Evolutionary conservation across 2,113 vertebrate genomes (phyloP), one percentile per base, ranked within the genome.

Genomic region (Anser brachyrhynchus): DNA sequence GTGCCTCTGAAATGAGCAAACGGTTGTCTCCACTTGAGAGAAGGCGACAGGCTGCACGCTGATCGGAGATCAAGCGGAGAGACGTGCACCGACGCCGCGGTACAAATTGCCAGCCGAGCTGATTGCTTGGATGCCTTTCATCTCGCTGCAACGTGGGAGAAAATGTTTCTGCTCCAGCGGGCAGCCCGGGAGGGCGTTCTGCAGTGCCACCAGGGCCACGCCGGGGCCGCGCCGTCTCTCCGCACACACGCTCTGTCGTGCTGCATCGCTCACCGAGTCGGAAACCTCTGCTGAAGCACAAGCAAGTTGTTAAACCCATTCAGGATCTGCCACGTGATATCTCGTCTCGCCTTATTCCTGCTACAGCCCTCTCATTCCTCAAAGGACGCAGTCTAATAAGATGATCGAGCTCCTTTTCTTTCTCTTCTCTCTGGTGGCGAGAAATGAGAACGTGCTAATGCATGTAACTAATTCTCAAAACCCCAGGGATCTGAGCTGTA

Each of bases 381-480:
- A 87, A 58, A 76, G 81, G 92, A 93, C 43, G 22, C 37, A 35
- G 10, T 69, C 66, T 79, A 93, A 73, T 89, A 58, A 86, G 61
- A 84, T 28, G n/a, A 83, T 87, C 22, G 61, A 78, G 54, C 11
- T 96, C 21, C 16, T 86, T 43, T 84, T 59, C 54, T 52, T 23
- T 8, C 18, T 81, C 6, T 86, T 89, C 35, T 90, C 61, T 57
- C 51, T 89, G 57, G n/a, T 89, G 71, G 62, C 67, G 52, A 77
- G 71, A 87, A 93, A 12, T 39, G 73, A 94, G 62, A 92, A 72
- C 86, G 37, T 65, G 69, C 85, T 95, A 93, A 91, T 21, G 88
- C 16, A 3, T 54, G 75, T 94, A 96, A 86, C 82, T 95, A 89
- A 91, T 91, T 95, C 52, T 93, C 80, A 84, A 94, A 20, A 21